A percentile compares a stretch with the other conserved stretches of the same genome.
phyloP scores from a whole-genome alignment of 1,140 invertebrate genomes.

The Lepidurus couesii region DNA sequence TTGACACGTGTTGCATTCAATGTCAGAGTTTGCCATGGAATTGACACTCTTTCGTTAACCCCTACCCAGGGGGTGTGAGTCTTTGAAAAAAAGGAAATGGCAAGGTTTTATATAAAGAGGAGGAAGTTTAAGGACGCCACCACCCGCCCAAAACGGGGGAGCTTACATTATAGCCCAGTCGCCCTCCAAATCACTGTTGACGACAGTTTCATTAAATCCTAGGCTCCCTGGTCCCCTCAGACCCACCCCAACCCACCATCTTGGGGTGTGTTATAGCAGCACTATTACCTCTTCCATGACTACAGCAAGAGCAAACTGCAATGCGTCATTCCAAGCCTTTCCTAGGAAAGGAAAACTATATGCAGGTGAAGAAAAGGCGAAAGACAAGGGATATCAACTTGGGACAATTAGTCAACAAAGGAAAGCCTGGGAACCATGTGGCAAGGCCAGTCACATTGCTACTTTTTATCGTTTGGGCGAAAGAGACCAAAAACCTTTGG shows the following conservation, averaged over 20 bases:
- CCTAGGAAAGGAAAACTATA: neutral
- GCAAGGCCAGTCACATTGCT: neutral
- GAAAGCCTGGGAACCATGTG: neutral
- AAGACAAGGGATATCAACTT: neutral
- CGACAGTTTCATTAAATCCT: constrained; percentile 35
- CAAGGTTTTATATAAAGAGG: neutral
- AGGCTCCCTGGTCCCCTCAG: neutral
- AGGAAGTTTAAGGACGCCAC: neutral
- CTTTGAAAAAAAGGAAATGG: neutral
- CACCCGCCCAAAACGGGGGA: neutral
- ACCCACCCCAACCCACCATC: neutral
- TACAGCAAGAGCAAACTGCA: neutral
- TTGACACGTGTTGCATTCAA: constrained; percentile 12
- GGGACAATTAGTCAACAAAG: constrained; percentile 19
- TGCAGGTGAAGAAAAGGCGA: neutral
- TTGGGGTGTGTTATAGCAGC: neutral
- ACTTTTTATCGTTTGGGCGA: neutral
- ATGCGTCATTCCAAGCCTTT: constrained; percentile 3
- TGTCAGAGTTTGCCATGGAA: neutral
- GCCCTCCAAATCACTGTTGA: constrained; percentile 33
- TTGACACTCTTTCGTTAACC: neutral
- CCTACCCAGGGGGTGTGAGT: neutral
- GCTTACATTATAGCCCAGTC: neutral
- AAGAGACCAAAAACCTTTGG: neutral
- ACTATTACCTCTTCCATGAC: neutral